These are phyloP conservation scores for Andrena chrysosceles DNA, from an alignment of 2,888 invertebrate species.

Conservation along the genomic window DNA sequence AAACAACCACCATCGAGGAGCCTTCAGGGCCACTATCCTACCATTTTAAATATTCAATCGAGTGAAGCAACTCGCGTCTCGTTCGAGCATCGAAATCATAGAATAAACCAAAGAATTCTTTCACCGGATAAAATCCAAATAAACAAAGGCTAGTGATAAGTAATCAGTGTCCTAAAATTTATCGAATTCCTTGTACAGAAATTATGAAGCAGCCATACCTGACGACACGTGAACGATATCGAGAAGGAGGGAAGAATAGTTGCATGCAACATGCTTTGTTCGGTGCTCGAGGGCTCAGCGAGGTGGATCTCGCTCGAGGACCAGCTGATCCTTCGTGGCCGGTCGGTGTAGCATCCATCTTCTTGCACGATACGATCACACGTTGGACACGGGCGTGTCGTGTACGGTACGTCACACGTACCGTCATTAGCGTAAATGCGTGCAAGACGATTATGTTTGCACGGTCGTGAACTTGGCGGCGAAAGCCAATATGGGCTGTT, in stretches of 20 bases:
- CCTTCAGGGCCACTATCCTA: neutral
- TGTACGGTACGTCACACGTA: conserved; percentile 14
- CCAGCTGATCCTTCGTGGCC: neutral
- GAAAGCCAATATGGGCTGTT: conserved; percentile 72
- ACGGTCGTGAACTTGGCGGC: conserved; percentile 63
- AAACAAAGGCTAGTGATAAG: too few species aligned
- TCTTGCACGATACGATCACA: conserved; percentile 28
- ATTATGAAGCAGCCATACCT: conserved; percentile 1
- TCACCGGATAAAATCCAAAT: too few species aligned
- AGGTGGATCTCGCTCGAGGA: conserved; percentile 13
- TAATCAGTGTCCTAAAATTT: too few species aligned
- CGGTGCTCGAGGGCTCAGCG: conserved; percentile 15
- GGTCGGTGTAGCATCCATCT: conserved; percentile 6
- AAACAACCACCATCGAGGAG: neutral
- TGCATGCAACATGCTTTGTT: conserved; percentile 1
- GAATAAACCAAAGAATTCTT: too few species aligned
- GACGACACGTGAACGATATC: conserved; percentile 16
- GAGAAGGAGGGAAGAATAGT: neutral
- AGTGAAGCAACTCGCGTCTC: neutral
- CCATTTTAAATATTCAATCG: too few species aligned
- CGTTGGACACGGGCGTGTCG: conserved; percentile 14
- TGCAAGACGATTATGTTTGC: conserved; percentile 29
- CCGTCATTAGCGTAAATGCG: conserved; percentile 12
- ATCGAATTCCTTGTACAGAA: too few species aligned
- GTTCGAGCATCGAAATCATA: neutral